Evolutionary conservation across 2,113 vertebrate genomes (phyloP).

Genomic region (Trichechus manatus): DNA sequence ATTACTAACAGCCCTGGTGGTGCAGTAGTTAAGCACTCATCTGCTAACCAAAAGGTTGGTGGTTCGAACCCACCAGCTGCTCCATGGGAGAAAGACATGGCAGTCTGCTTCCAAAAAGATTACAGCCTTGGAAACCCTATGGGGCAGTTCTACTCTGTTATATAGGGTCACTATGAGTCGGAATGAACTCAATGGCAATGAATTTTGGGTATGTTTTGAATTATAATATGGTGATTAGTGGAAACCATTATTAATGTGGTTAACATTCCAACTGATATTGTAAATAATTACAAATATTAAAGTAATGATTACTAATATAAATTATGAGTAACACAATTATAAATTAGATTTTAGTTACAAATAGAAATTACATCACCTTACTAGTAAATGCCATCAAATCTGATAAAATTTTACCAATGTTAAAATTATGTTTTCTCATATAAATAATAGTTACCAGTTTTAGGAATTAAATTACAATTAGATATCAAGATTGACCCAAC

Average conservation of each 20-base stretch:
- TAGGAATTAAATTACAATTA: constrained; percentile 57
- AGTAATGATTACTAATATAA: constrained; percentile 40
- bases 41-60: not conserved
- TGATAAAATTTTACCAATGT: constrained; percentile 13
- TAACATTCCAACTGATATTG: constrained; percentile 27
- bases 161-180: not conserved
- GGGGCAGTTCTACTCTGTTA: not conserved
- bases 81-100: not conserved
- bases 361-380: constrained; percentile 58
- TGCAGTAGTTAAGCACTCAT: not conserved
- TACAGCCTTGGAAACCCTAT: not conserved
- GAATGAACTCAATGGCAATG: not conserved
- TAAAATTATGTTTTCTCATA: constrained; percentile 45
- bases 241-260: constrained; percentile 15
- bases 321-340: constrained; percentile 33
- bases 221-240: constrained; percentile 20
- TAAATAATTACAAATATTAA: constrained; percentile 42
- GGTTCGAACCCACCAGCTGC: not conserved
- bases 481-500: constrained; percentile 38
- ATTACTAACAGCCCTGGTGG: not conserved
- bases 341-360: constrained; percentile 58
- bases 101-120: not conserved
- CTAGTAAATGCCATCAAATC: constrained; percentile 17
- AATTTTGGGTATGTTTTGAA: constrained; percentile 17
- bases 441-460: constrained; percentile 55